A percentile compares a stretch with the other conserved stretches of the same genome.
These are phyloP conservation scores for Lithosia quadra DNA, from an alignment of 2,888 invertebrate genomes.

Conservation along the genomic window DNA sequence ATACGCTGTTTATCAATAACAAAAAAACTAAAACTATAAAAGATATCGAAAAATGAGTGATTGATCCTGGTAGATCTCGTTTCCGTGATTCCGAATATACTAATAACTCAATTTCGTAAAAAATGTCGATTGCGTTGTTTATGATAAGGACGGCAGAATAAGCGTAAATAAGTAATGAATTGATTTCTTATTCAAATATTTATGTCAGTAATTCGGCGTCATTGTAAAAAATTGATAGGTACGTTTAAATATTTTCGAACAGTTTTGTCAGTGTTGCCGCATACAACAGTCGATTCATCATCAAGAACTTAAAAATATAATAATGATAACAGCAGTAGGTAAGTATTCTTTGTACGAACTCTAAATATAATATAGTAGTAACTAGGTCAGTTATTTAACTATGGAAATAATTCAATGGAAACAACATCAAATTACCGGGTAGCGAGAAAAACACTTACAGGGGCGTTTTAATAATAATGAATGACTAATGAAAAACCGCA, in stretches of 20 bases:
- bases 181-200: slow-evolving; percentile 31
- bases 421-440: slow-evolving; percentile 49
- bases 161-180: slow-evolving; percentile 34
- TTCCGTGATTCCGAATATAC: too few species aligned
- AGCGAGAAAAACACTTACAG: slow-evolving; percentile 54
- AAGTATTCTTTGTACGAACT: slow-evolving; percentile 46
- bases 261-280: slow-evolving; percentile 29
- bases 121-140: too few species aligned
- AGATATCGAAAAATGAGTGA: too few species aligned
- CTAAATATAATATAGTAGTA: slow-evolving; percentile 47
- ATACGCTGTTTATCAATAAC: too few species aligned
- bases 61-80: too few species aligned
- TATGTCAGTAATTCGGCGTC: slow-evolving; percentile 59
- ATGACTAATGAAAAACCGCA: slow-evolving; percentile 55
- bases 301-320: slow-evolving; percentile 36
- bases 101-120: too few species aligned
- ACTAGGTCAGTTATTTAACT: slow-evolving; percentile 57
- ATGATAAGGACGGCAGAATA: too few species aligned
- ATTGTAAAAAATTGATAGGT: slow-evolving; percentile 57
- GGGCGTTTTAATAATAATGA: slow-evolving; percentile 45
- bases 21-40: too few species aligned
- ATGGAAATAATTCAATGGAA: slow-evolving; percentile 53
- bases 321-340: slow-evolving; percentile 39
- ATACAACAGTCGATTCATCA: slow-evolving; percentile 35
- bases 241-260: slow-evolving; percentile 48